Conservation (phyloP, 2,888 invertebrate species). For the Eupsilia transversa region DNA sequence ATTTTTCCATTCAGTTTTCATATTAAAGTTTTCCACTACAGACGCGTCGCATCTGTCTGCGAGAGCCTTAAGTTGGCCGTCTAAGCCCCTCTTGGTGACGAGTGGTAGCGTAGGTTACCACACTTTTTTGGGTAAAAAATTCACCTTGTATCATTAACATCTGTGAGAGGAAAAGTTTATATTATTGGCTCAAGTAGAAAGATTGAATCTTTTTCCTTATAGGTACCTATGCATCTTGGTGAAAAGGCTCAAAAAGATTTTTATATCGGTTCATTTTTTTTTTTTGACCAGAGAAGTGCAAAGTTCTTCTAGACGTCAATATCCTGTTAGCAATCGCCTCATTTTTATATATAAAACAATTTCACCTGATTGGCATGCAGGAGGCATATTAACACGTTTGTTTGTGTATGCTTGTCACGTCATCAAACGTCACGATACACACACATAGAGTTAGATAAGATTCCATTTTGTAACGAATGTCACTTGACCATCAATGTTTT, state of each 20-base stretch:
- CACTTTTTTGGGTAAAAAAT: too few species aligned
- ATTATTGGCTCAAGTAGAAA: too few species aligned
- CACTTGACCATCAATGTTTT: not conserved
- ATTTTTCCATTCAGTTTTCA: too few species aligned
- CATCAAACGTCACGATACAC: slow-evolving; percentile 61
- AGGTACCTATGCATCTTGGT: too few species aligned
- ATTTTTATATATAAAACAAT: slow-evolving; percentile 78
- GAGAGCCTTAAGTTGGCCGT: too few species aligned
- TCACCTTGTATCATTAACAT: too few species aligned
- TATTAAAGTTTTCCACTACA: too few species aligned
- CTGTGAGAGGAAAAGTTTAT: too few species aligned
- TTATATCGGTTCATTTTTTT: not conserved
- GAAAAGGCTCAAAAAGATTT: not conserved
- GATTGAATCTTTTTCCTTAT: too few species aligned
- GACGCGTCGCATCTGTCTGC: too few species aligned
- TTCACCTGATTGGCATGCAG: slow-evolving; percentile 86
- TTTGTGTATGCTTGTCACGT: slow-evolving; percentile 75
- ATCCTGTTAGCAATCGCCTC: slow-evolving; percentile 79
- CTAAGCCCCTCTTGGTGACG: too few species aligned
- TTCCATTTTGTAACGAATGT: slow-evolving; percentile 63
- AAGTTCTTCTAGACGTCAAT: slow-evolving; percentile 70
- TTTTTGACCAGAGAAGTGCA: not conserved
- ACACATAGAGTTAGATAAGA: slow-evolving; percentile 73
- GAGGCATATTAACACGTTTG: slow-evolving; percentile 58
- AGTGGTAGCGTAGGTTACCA: too few species aligned